Conservation (phyloP, 2,888 invertebrate species). For the Gastracanthus pulcherrimus region DNA sequence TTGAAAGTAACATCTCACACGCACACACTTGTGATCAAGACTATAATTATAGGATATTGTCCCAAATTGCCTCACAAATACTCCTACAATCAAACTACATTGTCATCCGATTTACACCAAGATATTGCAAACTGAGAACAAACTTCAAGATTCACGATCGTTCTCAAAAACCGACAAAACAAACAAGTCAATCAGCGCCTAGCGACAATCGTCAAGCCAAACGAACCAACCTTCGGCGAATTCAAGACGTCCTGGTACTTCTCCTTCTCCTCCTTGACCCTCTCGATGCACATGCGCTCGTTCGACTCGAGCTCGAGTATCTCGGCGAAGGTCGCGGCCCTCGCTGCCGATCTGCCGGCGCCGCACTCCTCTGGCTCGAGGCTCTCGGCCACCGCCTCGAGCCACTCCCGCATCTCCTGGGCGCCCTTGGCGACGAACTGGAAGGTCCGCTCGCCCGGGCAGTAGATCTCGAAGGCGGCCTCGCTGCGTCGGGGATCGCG, state of each 20-base stretch:
- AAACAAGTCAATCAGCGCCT: background rate
- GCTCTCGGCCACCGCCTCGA: conserved; percentile 60
- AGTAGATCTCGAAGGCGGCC: conserved; percentile 72
- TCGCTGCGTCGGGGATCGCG: conserved; percentile 70
- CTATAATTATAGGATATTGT: no score
- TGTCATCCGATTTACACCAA: no score
- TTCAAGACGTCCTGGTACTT: conserved; percentile 51
- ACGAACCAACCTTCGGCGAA: conserved; percentile 46
- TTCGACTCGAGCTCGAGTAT: conserved; percentile 48
- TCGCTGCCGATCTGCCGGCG: background rate
- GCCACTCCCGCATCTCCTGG: conserved; percentile 75
- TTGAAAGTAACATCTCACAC: no score
- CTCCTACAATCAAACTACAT: no score
- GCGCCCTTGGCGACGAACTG: conserved; percentile 70
- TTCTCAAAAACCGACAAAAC: no score
- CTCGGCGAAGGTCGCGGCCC: conserved; percentile 26
- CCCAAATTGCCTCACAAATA: no score
- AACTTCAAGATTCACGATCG: no score
- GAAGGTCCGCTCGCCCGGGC: conserved; percentile 71
- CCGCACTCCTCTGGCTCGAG: background rate
- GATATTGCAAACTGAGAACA: no score
- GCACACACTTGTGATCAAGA: no score
- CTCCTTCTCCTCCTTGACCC: conserved; percentile 52
- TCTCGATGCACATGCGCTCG: conserved; percentile 52
- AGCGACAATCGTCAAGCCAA: background rate